Conservation (phyloP, 2,113 vertebrate genomes). For the Pelusios castaneus region DNA sequence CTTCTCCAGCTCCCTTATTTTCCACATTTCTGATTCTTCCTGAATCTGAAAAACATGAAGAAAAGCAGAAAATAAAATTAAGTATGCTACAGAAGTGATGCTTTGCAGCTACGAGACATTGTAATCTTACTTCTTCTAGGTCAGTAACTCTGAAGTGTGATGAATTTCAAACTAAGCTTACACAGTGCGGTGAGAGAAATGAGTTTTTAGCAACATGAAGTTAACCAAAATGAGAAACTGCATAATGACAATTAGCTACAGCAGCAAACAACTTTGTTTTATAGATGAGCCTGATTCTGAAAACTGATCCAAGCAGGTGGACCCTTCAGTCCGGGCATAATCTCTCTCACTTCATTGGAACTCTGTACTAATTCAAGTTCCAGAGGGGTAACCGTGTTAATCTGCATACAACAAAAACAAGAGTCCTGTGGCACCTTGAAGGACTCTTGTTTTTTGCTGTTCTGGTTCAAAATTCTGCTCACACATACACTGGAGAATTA, state of each 20-base stretch:
- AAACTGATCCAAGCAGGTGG: not conserved
- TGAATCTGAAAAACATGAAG: slow-evolving; percentile 84
- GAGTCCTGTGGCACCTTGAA: too few relatives aligned
- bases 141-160: not conserved
- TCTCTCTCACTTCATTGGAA: not conserved
- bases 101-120: accelerated
- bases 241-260: not conserved
- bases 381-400: too few relatives aligned
- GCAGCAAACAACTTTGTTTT: not conserved
- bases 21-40: slow-evolving; percentile 98
- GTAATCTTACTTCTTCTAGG: not conserved
- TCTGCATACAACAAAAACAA: too few relatives aligned
- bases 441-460: too few relatives aligned
- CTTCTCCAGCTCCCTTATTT: slow-evolving; percentile 89
- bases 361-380: too few relatives aligned
- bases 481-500: not conserved
- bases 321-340: not conserved
- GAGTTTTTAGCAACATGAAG: not conserved
- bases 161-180: not conserved
- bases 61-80: not conserved
- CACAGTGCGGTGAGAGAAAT: not conserved
- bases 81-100: not conserved
- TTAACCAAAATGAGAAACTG: not conserved
- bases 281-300: not conserved
- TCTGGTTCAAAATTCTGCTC: not conserved